A percentile compares a stretch with the other conserved stretches of the same genome.
Conservation (phyloP, 2,113 vertebrate genomes). For the Piaya cayana region DNA sequence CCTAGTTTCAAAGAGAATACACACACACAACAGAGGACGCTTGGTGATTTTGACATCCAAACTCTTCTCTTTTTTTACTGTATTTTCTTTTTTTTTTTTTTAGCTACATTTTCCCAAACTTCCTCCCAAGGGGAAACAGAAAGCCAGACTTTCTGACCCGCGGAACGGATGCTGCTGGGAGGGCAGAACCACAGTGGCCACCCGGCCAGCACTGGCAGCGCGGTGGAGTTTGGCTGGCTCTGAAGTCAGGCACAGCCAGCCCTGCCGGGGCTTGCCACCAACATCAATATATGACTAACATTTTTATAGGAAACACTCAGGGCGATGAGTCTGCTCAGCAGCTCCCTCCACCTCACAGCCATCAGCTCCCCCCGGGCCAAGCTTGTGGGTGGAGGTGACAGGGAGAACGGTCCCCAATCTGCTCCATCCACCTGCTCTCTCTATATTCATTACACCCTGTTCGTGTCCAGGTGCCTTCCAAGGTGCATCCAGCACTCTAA, state of each 20-base stretch:
- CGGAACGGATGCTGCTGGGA: neutral
- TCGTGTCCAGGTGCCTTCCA: neutral
- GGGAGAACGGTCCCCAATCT: neutral
- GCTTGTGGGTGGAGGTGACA: fast-evolving
- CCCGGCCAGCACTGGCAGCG: neutral
- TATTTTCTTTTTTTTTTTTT: too few relatives aligned
- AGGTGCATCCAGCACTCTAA: neutral
- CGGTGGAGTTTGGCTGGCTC: neutral
- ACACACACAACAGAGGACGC: neutral
- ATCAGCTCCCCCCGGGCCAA: neutral
- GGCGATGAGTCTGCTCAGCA: neutral
- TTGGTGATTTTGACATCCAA: neutral
- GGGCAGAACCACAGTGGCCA: neutral
- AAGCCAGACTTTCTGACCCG: fast-evolving
- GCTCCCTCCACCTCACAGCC: neutral
- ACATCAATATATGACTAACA: neutral
- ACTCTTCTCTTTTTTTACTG: neutral
- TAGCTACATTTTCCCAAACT: neutral
- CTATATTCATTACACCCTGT: fast-evolving
- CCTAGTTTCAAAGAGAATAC: slow-evolving; percentile 76
- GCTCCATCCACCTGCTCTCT: neutral
- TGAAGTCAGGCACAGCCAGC: neutral
- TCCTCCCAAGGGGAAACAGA: neutral
- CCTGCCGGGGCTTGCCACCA: slow-evolving; percentile 21
- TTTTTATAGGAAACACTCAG: neutral